These are phyloP conservation scores for Scaptomyza pallida DNA, from an alignment of 1,140 invertebrate species.

Conservation along the genomic window DNA sequence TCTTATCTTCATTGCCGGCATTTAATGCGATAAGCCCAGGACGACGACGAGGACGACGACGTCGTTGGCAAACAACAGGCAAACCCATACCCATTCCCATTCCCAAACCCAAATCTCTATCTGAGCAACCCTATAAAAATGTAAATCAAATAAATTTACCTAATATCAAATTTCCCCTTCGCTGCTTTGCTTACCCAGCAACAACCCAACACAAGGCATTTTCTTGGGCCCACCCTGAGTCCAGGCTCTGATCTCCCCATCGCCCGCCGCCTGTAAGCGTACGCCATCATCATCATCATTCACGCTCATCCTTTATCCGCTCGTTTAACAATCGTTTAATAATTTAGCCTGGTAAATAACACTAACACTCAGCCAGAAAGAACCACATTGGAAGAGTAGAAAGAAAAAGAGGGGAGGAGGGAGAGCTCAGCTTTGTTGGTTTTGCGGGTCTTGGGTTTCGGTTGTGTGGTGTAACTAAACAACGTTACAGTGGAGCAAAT, in stretches of 20 bases:
- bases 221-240: conserved; percentile 5
- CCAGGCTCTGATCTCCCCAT: conserved; percentile 3
- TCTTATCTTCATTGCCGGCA: conserved; percentile 78
- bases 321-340: conserved; percentile 83
- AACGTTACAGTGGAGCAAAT: conserved; percentile 38
- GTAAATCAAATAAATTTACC: conserved; percentile 83
- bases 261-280: conserved; percentile 10
- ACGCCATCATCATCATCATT: conserved; percentile 66
- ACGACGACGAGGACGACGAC: conserved; percentile 35
- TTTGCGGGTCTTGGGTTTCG: conserved; percentile 30
- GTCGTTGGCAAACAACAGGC: conserved; percentile 61
- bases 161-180: conserved; percentile 82
- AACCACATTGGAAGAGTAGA: conserved; percentile 16
- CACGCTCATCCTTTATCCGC: conserved; percentile 82
- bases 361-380: conserved; percentile 62
- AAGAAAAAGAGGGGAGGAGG: too few species aligned
- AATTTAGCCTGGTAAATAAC: conserved; percentile 82
- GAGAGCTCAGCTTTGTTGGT: conserved; percentile 17
- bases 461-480: conserved; percentile 2
- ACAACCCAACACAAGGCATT: conserved; percentile 37
- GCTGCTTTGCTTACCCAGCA: conserved; percentile 44
- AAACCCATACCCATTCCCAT: background rate
- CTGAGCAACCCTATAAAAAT: conserved; percentile 74
- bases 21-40: conserved; percentile 76
- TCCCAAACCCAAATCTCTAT: background rate